Evolutionary conservation across 1,140 invertebrate genomes (phyloP), one percentile per base, ranked within the genome.

Genomic region (Trichonephila clavipes): DNA sequence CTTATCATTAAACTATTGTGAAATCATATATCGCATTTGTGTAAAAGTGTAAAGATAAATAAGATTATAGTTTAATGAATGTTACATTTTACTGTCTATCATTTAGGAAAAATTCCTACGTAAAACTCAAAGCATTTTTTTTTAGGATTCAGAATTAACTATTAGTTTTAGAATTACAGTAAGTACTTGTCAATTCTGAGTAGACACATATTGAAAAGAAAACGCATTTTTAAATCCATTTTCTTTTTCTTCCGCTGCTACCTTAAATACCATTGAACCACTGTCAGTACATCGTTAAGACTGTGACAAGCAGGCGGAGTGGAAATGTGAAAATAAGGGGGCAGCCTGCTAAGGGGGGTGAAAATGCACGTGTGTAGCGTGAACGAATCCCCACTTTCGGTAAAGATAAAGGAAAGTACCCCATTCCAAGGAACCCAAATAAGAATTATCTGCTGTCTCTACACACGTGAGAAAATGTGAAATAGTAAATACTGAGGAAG

Each of bases 301-400:
- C 21, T 28, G 90, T 92, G 90, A 85, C 91, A 77, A 77, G 91
- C 28, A 40, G 82, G 18, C n/a, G 85, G 40, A 8, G 6, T 58
- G 59, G 61, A 51, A 64, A 91, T 62, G 28, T 34, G 44, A 24
- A 28, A 61, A 44, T 19, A 19, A n/a, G 85, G 7, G 77, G 61
- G 62, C 8, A 16, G 16, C 12, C 18, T 19, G 24, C 8, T 18
- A 40, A 19, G 64, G 81, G 83, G 51, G 40, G 21, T 64, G 64
- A 10, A 87, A 59, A 34, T 92, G 91, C 91, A 92, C 91, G 91
- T 87, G 91, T 87, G 91, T 92, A 85, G 90, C 81, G 12, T 34
- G 40, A 82, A 19, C 24, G 64, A 90, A 72, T 58, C 72, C 82
- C 90, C 19, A 64, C 34, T 85, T 72, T 72, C 82, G 83, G 83